These are phyloP conservation scores for Orchestia grillus DNA, from an alignment of 1,140 invertebrate species.

Conservation along the genomic window DNA sequence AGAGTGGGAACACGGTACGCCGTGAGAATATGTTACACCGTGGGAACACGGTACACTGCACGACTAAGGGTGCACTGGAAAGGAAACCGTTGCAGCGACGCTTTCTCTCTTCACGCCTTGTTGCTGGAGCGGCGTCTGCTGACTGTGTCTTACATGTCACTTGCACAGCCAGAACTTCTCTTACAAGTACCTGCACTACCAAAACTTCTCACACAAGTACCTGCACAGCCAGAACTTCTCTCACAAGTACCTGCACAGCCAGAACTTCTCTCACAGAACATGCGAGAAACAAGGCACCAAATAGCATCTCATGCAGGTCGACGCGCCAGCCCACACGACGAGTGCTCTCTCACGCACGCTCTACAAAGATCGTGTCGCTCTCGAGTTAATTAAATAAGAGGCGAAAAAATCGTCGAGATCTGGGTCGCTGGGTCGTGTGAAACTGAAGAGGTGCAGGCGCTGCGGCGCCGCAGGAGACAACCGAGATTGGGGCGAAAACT, in stretches of 20 bases:
- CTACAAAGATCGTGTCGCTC: neutral
- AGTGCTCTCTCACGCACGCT: neutral
- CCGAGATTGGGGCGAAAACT: neutral
- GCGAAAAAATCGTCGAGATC: neutral
- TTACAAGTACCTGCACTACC: too few relatives aligned
- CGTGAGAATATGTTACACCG: too few relatives aligned
- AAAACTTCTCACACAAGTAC: neutral
- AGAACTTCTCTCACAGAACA: neutral
- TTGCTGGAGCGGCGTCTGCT: too few relatives aligned
- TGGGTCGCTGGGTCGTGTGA: neutral
- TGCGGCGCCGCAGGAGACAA: too few relatives aligned
- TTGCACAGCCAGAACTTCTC: neutral
- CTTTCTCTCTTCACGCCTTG: neutral
- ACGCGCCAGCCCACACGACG: neutral
- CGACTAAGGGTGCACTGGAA: too few relatives aligned
- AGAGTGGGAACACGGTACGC: too few relatives aligned
- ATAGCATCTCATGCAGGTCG: neutral
- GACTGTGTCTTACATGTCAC: neutral
- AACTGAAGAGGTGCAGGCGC: neutral
- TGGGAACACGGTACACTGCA: too few relatives aligned
- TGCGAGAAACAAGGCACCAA: neutral
- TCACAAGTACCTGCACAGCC: neutral
- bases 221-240: neutral
- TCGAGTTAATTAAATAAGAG: neutral
- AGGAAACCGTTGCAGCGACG: neutral